A percentile compares a stretch with the other conserved stretches of the same genome.
Evolutionary conservation across 1,140 invertebrate genomes (phyloP).

Genomic region (Zaprionus lachaisei): DNA sequence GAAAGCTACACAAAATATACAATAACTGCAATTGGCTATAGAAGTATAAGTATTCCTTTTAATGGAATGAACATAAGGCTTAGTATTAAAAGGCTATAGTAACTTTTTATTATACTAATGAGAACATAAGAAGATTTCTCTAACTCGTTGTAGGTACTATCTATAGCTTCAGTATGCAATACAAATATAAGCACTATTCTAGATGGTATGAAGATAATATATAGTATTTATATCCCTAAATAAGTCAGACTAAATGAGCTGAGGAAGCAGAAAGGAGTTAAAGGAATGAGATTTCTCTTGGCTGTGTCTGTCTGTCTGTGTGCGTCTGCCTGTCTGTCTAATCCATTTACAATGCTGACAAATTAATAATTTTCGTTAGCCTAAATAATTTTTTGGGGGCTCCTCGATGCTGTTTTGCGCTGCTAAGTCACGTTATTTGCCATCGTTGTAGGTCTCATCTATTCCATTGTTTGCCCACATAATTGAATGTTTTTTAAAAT

Average conservation of each 20-base stretch:
- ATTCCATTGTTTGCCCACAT: conserved; percentile 74
- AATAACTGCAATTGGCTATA: too few species aligned
- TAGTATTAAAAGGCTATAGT: too few species aligned
- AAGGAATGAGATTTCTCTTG: not conserved
- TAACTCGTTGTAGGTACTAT: too few species aligned
- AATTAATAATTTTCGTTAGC: conserved; percentile 34
- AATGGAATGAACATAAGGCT: too few species aligned
- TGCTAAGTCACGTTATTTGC: conserved; percentile 35
- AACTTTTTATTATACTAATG: too few species aligned
- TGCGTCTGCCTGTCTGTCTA: not conserved
- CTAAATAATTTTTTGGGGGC: conserved; percentile 2
- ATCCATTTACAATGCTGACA: conserved; percentile 29
- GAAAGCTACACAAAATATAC: too few species aligned
- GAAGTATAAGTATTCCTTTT: too few species aligned
- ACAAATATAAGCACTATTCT: too few species aligned
- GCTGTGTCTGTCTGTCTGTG: not conserved
- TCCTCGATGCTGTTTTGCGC: not conserved
- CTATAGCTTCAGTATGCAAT: too few species aligned
- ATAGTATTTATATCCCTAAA: not conserved
- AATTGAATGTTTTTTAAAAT: conserved; percentile 79
- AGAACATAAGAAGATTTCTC: too few species aligned
- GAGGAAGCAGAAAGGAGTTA: not conserved
- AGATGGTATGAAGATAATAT: too few species aligned
- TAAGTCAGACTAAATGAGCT: not conserved
- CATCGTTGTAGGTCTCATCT: conserved; percentile 46